Evolutionary conservation across 2,888 invertebrate species (phyloP).

Genomic region (Escarpia spicata): DNA sequence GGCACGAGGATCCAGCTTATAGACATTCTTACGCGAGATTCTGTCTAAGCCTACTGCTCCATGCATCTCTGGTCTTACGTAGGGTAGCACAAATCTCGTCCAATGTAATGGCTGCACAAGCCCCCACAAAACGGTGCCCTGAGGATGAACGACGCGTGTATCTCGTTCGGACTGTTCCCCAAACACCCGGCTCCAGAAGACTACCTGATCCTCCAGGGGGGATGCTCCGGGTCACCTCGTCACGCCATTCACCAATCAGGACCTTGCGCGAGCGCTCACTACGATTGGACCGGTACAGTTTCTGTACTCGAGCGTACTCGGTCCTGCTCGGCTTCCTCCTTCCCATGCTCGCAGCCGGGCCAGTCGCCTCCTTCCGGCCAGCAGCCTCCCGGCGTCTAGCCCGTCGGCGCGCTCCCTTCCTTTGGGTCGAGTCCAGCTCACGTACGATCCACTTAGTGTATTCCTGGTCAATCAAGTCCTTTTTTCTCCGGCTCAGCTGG

Average conservation of each 20-base stretch:
- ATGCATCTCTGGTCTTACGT: neutral
- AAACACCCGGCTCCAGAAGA: slow-evolving; percentile 14
- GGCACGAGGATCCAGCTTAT: neutral
- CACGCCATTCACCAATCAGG: neutral
- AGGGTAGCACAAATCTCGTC: neutral
- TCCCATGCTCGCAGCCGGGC: no score
- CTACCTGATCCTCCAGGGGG: neutral
- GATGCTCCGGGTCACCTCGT: neutral
- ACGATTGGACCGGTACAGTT: slow-evolving; percentile 3
- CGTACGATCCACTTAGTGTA: neutral
- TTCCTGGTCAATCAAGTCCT: neutral
- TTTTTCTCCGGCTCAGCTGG: neutral
- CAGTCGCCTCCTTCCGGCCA: neutral
- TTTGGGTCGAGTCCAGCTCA: neutral
- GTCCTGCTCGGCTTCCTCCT: neutral
- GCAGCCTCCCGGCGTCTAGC: slow-evolving; percentile 19
- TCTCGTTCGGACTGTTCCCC: neutral
- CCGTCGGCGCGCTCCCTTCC: neutral
- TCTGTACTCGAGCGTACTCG: slow-evolving; percentile 18
- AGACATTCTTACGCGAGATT: neutral
- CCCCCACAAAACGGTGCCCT: neutral
- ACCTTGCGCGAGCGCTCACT: no score
- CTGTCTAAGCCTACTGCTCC: neutral
- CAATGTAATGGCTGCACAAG: slow-evolving; percentile 9
- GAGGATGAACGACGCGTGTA: neutral